Evolutionary conservation across 2,113 vertebrate species (phyloP).

Genomic region (Sinocyclocheilus rhinocerous): DNA sequence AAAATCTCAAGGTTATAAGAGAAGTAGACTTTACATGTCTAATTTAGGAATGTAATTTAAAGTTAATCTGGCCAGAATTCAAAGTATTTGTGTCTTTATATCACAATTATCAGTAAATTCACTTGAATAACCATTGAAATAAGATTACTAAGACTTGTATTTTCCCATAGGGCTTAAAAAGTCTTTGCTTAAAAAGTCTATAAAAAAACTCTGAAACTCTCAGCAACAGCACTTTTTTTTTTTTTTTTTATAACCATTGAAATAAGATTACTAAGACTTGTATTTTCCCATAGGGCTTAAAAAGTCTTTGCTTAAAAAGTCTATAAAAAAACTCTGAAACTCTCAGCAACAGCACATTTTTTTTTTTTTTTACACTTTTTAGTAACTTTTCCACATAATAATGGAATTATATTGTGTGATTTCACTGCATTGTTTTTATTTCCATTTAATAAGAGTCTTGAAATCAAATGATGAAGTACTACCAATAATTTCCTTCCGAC

Average conservation of each 20-base stretch:
- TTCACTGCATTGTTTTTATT: neutral
- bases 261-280: neutral
- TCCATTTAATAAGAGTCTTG: too few relatives aligned
- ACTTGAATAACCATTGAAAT: neutral
- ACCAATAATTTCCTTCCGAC: neutral
- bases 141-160: neutral
- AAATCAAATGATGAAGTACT: too few relatives aligned
- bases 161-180: too few relatives aligned
- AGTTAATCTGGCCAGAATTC: neutral
- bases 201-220: neutral
- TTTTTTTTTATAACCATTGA: conserved; percentile 10
- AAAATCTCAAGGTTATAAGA: neutral
- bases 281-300: too few relatives aligned
- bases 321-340: neutral
- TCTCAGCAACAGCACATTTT: neutral
- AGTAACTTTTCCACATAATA: neutral
- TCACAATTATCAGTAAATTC: neutral
- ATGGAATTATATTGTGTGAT: neutral
- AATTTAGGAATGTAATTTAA: neutral
- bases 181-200: neutral
- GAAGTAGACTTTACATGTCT: neutral
- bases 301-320: neutral
- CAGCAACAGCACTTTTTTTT: neutral
- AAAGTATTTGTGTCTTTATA: too few relatives aligned
- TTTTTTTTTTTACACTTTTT: too few relatives aligned